Evolutionary conservation across 1,140 invertebrate species (phyloP), one percentile per base, ranked within the genome.

Genomic region (Calycopis cecrops): DNA sequence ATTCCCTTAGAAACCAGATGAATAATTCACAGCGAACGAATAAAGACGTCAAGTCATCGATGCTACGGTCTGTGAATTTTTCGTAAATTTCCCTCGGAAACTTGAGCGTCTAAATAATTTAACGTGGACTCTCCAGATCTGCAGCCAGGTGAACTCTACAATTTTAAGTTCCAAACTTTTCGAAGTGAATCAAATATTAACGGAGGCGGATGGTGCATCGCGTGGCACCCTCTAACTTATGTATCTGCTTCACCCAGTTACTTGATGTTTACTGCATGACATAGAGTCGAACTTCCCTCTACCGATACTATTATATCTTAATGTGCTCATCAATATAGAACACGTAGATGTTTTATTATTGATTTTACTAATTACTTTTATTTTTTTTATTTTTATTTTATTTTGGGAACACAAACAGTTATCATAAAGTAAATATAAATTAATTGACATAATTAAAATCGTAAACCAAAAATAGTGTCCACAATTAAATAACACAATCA

Each of bases 91-190:
- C 14, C 14, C 40, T 9, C 12, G 2, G 40, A 16, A 44, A 44
- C 40, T 44, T 44, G 40, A 16, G 14, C 40, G 16, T 44, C 12
- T 44, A 44, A 44, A 44, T 44, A 44, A 44, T 44, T 3, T 16
- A 44, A 28, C 21, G 6, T 28, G 2, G 21, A 28, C 17, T 44
- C 12, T 16, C 40, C 6, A 6, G 14, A 16, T 44, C 40, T 14
- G 9, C 14, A 28, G 21, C 21, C 40, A 44, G 14, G 40, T 44
- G 14, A 44, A 44, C 6, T 28, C 40, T 44, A 44, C 12, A 44
- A 16, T 44, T 44, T 44, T 44, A 44, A 44, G 12, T 16, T 16
- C 14, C 3, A 9, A 16, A 44, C 40, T 44, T 9, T 16, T 9
- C 14, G 14, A 44, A 14, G 40, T 3, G 40, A 16, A 44, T 16